A percentile compares a stretch with the other conserved stretches of the same genome.
These are phyloP conservation scores for Bombycilla garrulus DNA, from an alignment of 2,113 vertebrate genomes.

Conservation along the genomic window DNA sequence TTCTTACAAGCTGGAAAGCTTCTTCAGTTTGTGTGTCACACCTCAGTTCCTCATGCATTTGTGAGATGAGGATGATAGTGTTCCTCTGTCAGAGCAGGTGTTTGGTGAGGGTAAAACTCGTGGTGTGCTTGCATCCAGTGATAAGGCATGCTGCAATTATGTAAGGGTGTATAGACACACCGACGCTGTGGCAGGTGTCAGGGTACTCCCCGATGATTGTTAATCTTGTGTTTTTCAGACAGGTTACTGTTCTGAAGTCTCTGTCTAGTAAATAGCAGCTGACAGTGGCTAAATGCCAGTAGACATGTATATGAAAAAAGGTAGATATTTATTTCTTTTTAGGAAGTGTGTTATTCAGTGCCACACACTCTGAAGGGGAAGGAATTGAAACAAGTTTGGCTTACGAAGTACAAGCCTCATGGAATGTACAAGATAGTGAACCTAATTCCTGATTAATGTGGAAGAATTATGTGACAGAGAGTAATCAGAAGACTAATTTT, in stretches of 20 bases:
- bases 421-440: not conserved
- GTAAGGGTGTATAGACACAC: not conserved
- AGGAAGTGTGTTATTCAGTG: not conserved
- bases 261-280: not conserved
- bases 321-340: not conserved
- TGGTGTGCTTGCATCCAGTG: not conserved
- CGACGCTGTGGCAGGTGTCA: not conserved
- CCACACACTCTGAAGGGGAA: not conserved
- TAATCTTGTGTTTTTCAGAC: not conserved
- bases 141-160: not conserved
- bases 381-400: not conserved
- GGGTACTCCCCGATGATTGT: not conserved
- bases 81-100: not conserved
- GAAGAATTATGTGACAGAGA: not conserved
- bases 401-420: not conserved
- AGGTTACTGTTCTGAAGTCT: not conserved
- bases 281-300: not conserved
- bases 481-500: not conserved
- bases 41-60: not conserved
- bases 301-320: not conserved
- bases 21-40: not conserved
- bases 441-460: not conserved
- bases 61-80: not conserved
- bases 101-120: not conserved
- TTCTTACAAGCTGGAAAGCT: not conserved